phyloP scores from a whole-genome alignment of 2,113 vertebrate species.

The Nycticryphes semicollaris region DNA sequence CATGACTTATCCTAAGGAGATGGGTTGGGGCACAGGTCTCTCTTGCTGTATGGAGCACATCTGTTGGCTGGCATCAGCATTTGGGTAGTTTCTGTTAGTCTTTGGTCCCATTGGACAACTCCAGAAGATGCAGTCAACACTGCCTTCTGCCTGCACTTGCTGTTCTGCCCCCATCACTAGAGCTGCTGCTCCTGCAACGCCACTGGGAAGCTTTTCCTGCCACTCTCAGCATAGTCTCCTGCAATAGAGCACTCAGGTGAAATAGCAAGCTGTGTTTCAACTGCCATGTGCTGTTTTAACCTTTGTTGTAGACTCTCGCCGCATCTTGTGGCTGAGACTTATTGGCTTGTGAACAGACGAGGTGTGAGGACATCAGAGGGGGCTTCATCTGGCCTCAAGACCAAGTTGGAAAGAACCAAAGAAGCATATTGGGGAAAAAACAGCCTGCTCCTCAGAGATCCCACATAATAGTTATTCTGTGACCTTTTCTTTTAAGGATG shows the following conservation, averaged over 20 bases:
- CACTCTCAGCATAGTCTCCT: background rate
- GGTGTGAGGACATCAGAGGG: background rate
- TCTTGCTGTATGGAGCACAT: background rate
- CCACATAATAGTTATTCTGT: background rate
- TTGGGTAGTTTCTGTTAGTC: background rate
- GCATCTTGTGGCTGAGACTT: background rate
- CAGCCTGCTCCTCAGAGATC: background rate
- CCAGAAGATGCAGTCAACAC: background rate
- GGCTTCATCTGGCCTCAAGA: background rate
- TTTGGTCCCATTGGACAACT: background rate
- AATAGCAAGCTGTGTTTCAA: background rate
- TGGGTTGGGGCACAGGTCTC: background rate
- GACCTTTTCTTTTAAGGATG: background rate
- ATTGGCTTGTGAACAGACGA: background rate
- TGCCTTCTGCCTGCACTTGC: conserved; percentile 14
- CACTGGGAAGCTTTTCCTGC: conserved; percentile 20
- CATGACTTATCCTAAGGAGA: conserved; percentile 18
- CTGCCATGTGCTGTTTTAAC: background rate
- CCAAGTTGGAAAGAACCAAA: background rate
- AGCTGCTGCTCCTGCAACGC: conserved; percentile 17
- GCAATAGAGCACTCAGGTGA: fast-evolving
- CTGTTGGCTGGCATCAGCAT: conserved; percentile 24
- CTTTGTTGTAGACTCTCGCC: background rate
- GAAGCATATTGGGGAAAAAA: background rate
- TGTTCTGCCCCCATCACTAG: background rate